Percentiles rank a stretch among this genome's conserved stretches.
Conservation (phyloP, 1,140 invertebrate species). For the Rhysida immarginata region DNA sequence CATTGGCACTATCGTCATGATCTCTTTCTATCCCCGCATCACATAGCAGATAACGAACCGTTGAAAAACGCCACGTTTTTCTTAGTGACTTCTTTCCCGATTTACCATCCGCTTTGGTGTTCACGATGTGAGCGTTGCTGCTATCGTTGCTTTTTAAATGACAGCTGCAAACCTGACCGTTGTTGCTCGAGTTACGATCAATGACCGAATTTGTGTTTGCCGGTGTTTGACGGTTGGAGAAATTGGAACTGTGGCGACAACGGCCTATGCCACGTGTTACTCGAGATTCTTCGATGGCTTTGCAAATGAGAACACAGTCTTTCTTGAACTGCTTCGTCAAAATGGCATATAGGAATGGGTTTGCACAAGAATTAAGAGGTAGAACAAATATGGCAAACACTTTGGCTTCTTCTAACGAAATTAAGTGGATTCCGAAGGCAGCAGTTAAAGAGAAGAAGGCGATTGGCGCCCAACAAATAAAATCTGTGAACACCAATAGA, state of each 20-base stretch:
- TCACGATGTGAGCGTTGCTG: no score
- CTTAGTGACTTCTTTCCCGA: background rate
- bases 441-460: constrained; percentile 90
- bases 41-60: constrained; percentile 14
- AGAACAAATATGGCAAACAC: constrained; percentile 91
- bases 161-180: constrained; percentile 21
- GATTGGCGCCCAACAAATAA: constrained; percentile 94
- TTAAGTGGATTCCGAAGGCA: constrained; percentile 71
- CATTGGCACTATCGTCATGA: constrained; percentile 29
- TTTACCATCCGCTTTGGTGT: no score
- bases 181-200: constrained; percentile 43
- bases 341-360: constrained; percentile 92
- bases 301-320: constrained; percentile 85
- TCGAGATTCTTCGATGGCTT: constrained; percentile 80
- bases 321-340: constrained; percentile 96
- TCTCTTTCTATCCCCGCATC: constrained; percentile 2
- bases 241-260: constrained; percentile 71
- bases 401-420: constrained; percentile 89
- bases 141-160: background rate
- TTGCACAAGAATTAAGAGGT: constrained; percentile 89
- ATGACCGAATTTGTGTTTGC: constrained; percentile 71
- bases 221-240: constrained; percentile 72
- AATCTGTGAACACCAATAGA: constrained; percentile 90
- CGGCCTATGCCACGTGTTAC: constrained; percentile 72
- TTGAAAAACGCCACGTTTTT: constrained; percentile 11